Evolutionary conservation across 2,888 invertebrate genomes (phyloP).

Genomic region (Epirrhoe alternata): DNA sequence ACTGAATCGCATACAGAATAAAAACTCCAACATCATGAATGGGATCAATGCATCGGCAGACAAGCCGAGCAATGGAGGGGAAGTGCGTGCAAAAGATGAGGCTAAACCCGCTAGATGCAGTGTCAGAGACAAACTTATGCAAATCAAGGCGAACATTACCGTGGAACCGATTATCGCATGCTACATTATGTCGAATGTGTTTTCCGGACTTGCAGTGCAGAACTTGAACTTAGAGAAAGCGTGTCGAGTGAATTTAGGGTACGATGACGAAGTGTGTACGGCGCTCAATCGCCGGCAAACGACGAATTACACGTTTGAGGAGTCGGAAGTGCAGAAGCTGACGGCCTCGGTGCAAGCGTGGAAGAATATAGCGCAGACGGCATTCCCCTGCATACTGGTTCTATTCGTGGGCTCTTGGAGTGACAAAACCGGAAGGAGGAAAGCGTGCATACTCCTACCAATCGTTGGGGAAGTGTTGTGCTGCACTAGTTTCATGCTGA

Average conservation of each 20-base stretch:
- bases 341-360: slow-evolving; percentile 85
- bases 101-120: slow-evolving; percentile 61
- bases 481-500: slow-evolving; percentile 80
- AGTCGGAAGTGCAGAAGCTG: slow-evolving; percentile 86
- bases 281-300: slow-evolving; percentile 90
- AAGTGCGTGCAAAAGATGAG: slow-evolving; percentile 61
- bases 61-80: slow-evolving; percentile 63
- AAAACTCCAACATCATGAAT: slow-evolving; percentile 63
- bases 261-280: slow-evolving; percentile 89
- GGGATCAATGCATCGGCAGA: slow-evolving; percentile 70
- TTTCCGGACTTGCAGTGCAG: slow-evolving; percentile 91
- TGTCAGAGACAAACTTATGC: slow-evolving; percentile 75
- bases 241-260: slow-evolving; percentile 92
- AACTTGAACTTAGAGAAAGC: slow-evolving; percentile 94
- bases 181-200: slow-evolving; percentile 88
- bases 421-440: slow-evolving; percentile 84
- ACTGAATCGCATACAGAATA: slow-evolving; percentile 46
- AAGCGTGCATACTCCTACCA: slow-evolving; percentile 85
- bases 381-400: slow-evolving; percentile 83
- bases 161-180: slow-evolving; percentile 89
- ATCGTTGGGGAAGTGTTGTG: slow-evolving; percentile 83
- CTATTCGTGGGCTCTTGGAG: slow-evolving; percentile 87
- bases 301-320: slow-evolving; percentile 87
- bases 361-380: slow-evolving; percentile 85
- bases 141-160: slow-evolving; percentile 86